Conservation (phyloP, 2,888 invertebrate species). For the Drosophila phalerata region DNA sequence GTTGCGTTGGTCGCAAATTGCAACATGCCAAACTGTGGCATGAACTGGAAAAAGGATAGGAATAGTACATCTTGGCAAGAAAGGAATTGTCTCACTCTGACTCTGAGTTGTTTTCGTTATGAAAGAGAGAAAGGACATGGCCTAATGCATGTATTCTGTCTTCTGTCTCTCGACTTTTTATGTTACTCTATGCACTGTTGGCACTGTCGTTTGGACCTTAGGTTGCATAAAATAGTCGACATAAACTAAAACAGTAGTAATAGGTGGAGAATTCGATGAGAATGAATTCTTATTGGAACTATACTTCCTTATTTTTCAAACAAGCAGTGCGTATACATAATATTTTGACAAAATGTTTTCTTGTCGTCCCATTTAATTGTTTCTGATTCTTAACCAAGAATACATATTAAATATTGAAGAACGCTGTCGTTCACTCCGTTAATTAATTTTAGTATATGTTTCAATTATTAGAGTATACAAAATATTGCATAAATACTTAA, state of each 20-base stretch:
- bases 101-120: not conserved
- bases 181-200: not conserved
- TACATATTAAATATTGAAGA: no score
- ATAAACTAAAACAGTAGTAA: no score
- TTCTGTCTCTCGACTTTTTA: not conserved
- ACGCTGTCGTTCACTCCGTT: no score
- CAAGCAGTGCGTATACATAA: no score
- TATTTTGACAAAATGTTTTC: no score
- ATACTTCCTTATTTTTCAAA: no score
- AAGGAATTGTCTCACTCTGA: conserved; percentile 21
- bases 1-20: not conserved
- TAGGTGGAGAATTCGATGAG: not conserved
- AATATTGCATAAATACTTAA: no score
- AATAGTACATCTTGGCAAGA: conserved; percentile 8
- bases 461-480: no score
- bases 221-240: no score
- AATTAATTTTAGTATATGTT: no score
- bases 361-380: no score
- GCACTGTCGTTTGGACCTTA: not conserved
- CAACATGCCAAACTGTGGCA: not conserved
- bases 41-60: not conserved
- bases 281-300: not conserved
- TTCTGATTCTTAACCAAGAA: no score
- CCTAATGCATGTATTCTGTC: not conserved
- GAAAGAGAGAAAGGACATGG: not conserved